Evolutionary conservation across 1,140 invertebrate species (phyloP).

Genomic region (honey bee (Apis mellifera)): Amel_HAv3.1 CM009932.2:15936001-15936500

Average conservation of each 20-base stretch:
- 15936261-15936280: neutral
- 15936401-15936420: neutral
- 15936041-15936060: no score
- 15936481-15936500: conserved; percentile 17
- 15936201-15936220: neutral
- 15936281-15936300: neutral
- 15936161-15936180: conserved; percentile 3
- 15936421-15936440: conserved; percentile 38
- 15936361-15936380: neutral
- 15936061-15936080: no score
- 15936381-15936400: neutral
- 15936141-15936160: neutral
- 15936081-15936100: no score
- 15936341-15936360: conserved; percentile 2
- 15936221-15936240: neutral
- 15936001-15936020: no score
- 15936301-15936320: conserved; percentile 27
- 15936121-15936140: no score
- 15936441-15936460: conserved; percentile 58
- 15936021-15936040: no score
- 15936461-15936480: conserved; percentile 63
- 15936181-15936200: conserved; percentile 14
- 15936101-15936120: no score
- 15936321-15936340: conserved; percentile 37
- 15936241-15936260: neutral